phyloP scores from a whole-genome alignment of 2,113 vertebrate species.

The Dipodomys spectabilis region DNA sequence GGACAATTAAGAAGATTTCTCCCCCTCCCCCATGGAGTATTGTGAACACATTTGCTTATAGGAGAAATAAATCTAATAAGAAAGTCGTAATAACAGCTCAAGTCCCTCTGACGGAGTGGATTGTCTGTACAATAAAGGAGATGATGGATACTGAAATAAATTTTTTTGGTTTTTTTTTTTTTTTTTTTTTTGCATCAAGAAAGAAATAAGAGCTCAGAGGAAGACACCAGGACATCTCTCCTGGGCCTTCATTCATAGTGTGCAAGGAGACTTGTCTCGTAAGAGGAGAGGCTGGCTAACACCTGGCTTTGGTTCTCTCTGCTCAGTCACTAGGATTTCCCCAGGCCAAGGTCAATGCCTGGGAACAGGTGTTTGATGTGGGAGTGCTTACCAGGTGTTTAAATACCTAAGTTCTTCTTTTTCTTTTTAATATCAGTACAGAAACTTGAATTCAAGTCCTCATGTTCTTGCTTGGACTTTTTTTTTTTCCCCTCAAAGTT shows the following conservation, averaged over 20 bases:
- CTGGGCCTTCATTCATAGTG: slow-evolving; percentile 79
- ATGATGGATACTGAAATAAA: slow-evolving; percentile 85
- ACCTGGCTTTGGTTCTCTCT: not conserved
- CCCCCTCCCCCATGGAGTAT: slow-evolving; percentile 75
- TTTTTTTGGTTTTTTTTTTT: not conserved
- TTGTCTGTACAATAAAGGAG: slow-evolving; percentile 83
- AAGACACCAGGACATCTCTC: slow-evolving; percentile 70
- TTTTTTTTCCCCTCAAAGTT: too few species aligned
- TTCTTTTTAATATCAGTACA: too few species aligned
- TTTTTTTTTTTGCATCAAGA: slow-evolving; percentile 81
- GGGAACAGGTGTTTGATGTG: slow-evolving; percentile 12
- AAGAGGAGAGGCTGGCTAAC: not conserved
- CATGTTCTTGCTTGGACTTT: too few species aligned
- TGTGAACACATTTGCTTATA: slow-evolving; percentile 84
- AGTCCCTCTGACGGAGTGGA: slow-evolving; percentile 78
- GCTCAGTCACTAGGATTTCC: slow-evolving; percentile 17
- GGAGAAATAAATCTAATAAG: slow-evolving; percentile 85
- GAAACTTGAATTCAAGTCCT: too few species aligned
- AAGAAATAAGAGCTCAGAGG: slow-evolving; percentile 81
- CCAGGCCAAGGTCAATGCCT: not conserved
- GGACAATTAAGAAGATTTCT: slow-evolving; percentile 75
- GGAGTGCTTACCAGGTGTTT: not conserved
- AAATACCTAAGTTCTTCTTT: not conserved
- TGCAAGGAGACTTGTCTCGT: slow-evolving; percentile 17
- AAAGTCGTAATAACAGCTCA: slow-evolving; percentile 80